Evolutionary conservation across 2,113 vertebrate genomes (phyloP), one percentile per base, ranked within the genome.

Genomic region (Plecturocebus donacophilus): DNA sequence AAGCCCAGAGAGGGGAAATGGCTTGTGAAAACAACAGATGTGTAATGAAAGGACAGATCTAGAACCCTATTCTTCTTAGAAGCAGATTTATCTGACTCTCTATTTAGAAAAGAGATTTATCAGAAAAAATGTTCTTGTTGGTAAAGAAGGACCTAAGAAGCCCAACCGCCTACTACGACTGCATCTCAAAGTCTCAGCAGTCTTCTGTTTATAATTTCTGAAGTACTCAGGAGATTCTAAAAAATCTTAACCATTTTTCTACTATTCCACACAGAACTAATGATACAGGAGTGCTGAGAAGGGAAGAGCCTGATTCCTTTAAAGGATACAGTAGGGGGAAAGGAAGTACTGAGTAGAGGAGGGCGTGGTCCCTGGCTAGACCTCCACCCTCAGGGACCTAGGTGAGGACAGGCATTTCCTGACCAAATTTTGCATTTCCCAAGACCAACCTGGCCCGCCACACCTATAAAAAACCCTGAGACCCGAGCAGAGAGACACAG

Each of bases 191-290:
- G 8, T 70, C 3, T 61, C 77, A 27, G 27, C 5, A 54, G 47
- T 54, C n/a, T 77, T 70, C 19, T 87, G 30, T 52, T 83, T 94
- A 91, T 70, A 68, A 91, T 95, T 91, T 97, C 49, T 71, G 45
- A 71, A 83, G 11, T 77, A 19, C 91, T 91, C 58, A 52, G 21
- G 70, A 52, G 76, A 4, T 1, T 87, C 40, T 70, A 27, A 81
- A 89, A 97, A 64, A 64, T 91, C 17, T 40, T 25, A 71, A 82
- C 17, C 10, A 87, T 77, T 87, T 73, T 64, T 70, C 4, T 77
- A n/a, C 47, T 96, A 64, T 64, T 94, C 35, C 19, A 42, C 14
- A 77, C 16, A 70, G 42, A 93, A 40, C 20, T n/a, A 81, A 4
- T 70, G 35, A 70, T 64, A 64, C 27, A 64, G 61, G 27, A 32